Evolutionary conservation across 2,797 vertebrate species (phyloP), one percentile per base, ranked within the genome.

Genomic region (Poeciliopsis infans): DNA sequence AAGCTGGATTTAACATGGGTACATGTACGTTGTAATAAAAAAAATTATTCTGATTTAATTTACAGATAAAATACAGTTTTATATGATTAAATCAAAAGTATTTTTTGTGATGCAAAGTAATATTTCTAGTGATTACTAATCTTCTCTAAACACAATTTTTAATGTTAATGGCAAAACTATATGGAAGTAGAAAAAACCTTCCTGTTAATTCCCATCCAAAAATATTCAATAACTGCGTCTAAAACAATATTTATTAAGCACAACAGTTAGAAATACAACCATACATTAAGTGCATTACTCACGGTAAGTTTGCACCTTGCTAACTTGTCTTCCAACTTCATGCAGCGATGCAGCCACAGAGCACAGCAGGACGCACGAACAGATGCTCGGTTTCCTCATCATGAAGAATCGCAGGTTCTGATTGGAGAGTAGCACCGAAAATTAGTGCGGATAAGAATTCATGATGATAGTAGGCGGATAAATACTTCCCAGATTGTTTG

Each of bases 291-390:
- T 36, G 2, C 0, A 46, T 12, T 86, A 94, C 93, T 95, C 84
- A 94, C 94, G 85, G 83, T 89, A 75, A 69, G 83, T 91, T 81
- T 85, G 87, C 49, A 28, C 25, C n/a, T 76, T 81, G 13, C 12
- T 3, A 4, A 36, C 25, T 25, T 31, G 31, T 72, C 49, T 78
- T 31, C 78, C 79, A 49, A 47, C 8, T 23, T 7, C 55, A n/a
- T 75, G 61, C 55, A 77, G 75, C 33, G 83, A 79, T 75, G 81
- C 64, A 76, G 77, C 53, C 83, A 91, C 49, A 5, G 81, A 47
- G 72, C 71, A 85, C 51, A 94, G 87, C 75, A 94, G 16, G 0
- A 88, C 25, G 18, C 76, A 88, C 55, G 84, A 39, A 36, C 1
- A 57, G 59, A 86, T 41, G 72, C 7, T 84, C 8, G 31, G 77